Conservation (phyloP, 2,888 invertebrate genomes). For the Endotricha flammealis region DNA sequence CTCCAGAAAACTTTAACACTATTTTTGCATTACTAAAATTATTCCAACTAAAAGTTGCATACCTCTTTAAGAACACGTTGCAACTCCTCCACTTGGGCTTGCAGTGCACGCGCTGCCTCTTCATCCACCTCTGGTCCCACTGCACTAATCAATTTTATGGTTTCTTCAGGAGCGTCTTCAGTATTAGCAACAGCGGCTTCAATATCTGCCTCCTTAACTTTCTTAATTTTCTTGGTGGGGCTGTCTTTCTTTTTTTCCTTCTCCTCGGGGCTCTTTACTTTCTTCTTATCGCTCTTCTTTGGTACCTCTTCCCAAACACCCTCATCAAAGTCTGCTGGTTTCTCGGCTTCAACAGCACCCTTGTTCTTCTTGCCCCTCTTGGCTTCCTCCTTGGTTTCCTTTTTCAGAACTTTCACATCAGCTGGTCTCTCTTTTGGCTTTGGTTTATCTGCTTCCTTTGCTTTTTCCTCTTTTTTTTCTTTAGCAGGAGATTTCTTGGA, state of each 20-base stretch:
- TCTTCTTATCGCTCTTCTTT: conserved; percentile 85
- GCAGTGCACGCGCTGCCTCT: conserved; percentile 58
- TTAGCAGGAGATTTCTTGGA: conserved; percentile 77
- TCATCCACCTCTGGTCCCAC: conserved; percentile 62
- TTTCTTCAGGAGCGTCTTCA: conserved; percentile 52
- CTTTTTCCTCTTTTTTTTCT: conserved; percentile 78
- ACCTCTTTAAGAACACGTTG: conserved; percentile 71
- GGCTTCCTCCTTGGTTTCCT: conserved; percentile 53
- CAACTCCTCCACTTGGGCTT: conserved; percentile 69
- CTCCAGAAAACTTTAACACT: too few species aligned
- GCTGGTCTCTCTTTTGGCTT: conserved; percentile 61
- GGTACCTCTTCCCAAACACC: conserved; percentile 86
- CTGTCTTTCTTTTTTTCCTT: conserved; percentile 69
- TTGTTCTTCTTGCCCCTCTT: conserved; percentile 81
- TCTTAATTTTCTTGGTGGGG: conserved; percentile 70
- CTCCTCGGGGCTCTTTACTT: conserved; percentile 79
- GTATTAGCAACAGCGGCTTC: conserved; percentile 39
- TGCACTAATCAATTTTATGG: conserved; percentile 63
- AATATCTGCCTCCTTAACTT: conserved; percentile 63
- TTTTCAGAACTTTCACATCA: conserved; percentile 56
- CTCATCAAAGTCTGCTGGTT: conserved; percentile 85
- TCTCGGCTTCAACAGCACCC: conserved; percentile 74
- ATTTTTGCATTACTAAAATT: too few species aligned
- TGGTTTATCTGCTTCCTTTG: conserved; percentile 67
- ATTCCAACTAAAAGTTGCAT: too few species aligned